Evolutionary conservation across 2,797 vertebrate species (phyloP).

Genomic region (Orestias chungarensis): DNA sequence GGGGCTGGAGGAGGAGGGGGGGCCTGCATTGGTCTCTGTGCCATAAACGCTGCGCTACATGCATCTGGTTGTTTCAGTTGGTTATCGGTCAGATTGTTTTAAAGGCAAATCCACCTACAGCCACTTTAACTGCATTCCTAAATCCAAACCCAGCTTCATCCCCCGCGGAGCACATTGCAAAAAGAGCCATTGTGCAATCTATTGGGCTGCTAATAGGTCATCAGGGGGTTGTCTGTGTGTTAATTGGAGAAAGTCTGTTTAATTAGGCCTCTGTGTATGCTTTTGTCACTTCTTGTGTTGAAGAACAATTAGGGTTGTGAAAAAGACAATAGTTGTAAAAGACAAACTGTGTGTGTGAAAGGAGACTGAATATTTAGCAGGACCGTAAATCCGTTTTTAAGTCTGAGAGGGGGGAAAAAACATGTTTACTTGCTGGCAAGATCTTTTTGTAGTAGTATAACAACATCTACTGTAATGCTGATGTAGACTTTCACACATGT

Average conservation of each 20-base stretch:
- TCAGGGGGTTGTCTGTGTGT: conserved; percentile 61
- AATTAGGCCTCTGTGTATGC: conserved; percentile 65
- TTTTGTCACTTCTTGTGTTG: conserved; percentile 68
- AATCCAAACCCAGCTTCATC: conserved; percentile 56
- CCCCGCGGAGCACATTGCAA: conserved; percentile 42
- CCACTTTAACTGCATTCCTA: conserved; percentile 61
- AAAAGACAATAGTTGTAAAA: conserved; percentile 59
- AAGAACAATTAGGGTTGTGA: conserved; percentile 67
- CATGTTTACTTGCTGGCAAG: neutral
- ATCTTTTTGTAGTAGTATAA: neutral
- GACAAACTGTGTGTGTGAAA: conserved; percentile 9
- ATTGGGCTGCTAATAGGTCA: conserved; percentile 75
- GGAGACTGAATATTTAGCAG: conserved; percentile 14
- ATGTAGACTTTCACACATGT: neutral
- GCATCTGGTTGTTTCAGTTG: conserved; percentile 63
- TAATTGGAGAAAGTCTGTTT: conserved; percentile 70
- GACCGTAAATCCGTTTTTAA: conserved; percentile 28
- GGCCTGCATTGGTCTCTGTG: conserved; percentile 38
- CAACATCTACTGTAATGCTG: neutral
- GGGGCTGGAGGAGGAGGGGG: neutral
- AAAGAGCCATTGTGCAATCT: conserved; percentile 57
- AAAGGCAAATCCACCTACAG: conserved; percentile 18
- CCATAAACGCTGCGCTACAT: conserved; percentile 18
- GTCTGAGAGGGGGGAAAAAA: neutral
- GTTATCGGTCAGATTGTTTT: conserved; percentile 12